phyloP scores from a whole-genome alignment of 2,113 vertebrate genomes.

The Anoplopoma fimbria region DNA sequence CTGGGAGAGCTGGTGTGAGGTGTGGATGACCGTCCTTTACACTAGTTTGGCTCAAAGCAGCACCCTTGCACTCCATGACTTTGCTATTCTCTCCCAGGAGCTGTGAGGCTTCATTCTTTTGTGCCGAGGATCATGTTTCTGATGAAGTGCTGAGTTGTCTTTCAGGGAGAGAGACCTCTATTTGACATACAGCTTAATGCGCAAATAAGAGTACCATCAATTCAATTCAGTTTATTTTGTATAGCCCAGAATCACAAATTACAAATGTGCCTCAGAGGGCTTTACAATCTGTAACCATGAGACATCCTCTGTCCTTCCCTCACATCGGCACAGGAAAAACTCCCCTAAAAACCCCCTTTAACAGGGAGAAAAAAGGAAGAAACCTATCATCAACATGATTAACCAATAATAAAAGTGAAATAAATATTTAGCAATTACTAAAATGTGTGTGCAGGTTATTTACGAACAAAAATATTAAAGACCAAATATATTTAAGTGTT shows the following conservation, averaged over 20 bases:
- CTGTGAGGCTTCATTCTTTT: slow-evolving; percentile 39
- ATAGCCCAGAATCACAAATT: no score
- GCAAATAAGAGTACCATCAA: slow-evolving; percentile 11
- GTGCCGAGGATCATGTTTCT: slow-evolving; percentile 67
- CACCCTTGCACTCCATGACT: slow-evolving; percentile 46
- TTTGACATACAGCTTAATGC: slow-evolving; percentile 27
- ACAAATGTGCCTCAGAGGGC: no score
- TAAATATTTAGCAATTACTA: not conserved
- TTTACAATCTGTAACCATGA: no score
- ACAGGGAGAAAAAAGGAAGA: no score
- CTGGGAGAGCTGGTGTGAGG: not conserved
- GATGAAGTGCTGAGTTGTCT: slow-evolving; percentile 58
- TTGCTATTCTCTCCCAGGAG: slow-evolving; percentile 32
- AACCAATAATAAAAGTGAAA: not conserved
- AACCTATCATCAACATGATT: not conserved
- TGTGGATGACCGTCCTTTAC: slow-evolving; percentile 34
- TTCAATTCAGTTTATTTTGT: no score
- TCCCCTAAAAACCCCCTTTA: no score
- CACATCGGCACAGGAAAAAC: no score
- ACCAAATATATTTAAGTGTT: not conserved
- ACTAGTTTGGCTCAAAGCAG: slow-evolving; percentile 41
- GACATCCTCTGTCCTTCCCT: no score
- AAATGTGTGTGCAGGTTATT: not conserved
- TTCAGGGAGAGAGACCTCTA: slow-evolving; percentile 58
- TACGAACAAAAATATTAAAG: not conserved